A percentile compares a stretch with the other conserved stretches of the same genome.
Conservation (phyloP, 2,113 vertebrate species). For the Chauna torquata region DNA sequence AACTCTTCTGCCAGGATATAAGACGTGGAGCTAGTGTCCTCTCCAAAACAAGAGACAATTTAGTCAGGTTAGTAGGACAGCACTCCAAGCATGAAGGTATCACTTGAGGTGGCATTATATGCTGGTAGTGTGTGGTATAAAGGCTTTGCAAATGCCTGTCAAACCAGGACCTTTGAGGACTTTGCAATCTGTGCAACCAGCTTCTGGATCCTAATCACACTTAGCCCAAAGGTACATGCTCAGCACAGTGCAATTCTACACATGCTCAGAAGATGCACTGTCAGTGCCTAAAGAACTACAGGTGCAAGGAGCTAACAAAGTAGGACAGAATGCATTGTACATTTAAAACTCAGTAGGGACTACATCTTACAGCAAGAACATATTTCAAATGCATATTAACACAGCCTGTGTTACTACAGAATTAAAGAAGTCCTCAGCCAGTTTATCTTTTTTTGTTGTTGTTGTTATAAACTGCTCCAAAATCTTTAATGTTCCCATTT, state of each 20-base stretch:
- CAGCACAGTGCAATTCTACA: not conserved
- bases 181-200: not conserved
- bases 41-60: not conserved
- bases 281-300: not conserved
- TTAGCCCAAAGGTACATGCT: not conserved
- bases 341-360: not conserved
- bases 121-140: not conserved
- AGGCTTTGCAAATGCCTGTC: not conserved
- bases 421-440: not conserved
- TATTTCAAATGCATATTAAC: not conserved
- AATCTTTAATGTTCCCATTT: not conserved
- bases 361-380: not conserved
- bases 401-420: not conserved
- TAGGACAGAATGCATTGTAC: not conserved
- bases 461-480: not conserved
- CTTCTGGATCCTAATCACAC: not conserved
- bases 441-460: not conserved
- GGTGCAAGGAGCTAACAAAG: rapidly evolving
- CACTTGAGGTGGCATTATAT: not conserved
- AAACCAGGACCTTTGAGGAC: not conserved
- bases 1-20: not conserved
- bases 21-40: not conserved
- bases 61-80: not conserved
- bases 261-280: not conserved
- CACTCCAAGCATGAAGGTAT: not conserved